phyloP scores from a whole-genome alignment of 1,140 invertebrate species.

The Pygmarrhopalites habei region DNA sequence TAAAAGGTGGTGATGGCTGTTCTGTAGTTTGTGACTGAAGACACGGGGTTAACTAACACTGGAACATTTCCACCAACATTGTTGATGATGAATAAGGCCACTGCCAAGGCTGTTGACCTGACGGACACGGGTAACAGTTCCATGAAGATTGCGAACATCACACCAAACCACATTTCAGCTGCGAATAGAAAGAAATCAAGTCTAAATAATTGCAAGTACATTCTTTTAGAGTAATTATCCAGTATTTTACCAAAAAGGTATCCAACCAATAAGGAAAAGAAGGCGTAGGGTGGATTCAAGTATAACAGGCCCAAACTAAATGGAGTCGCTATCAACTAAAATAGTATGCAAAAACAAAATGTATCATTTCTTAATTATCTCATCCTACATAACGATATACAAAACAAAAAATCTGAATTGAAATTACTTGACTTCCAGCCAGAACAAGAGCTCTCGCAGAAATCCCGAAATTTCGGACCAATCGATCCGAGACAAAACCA shows the following conservation, averaged over 20 bases:
- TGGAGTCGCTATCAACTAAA: slow-evolving; percentile 73
- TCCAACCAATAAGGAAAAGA: slow-evolving; percentile 73
- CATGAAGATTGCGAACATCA: slow-evolving; percentile 78
- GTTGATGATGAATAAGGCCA: slow-evolving; percentile 85
- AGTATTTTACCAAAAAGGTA: slow-evolving; percentile 80
- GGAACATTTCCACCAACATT: slow-evolving; percentile 87
- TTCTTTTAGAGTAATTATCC: slow-evolving; percentile 25
- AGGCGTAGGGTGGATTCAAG: slow-evolving; percentile 71
- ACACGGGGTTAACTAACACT: slow-evolving; percentile 74
- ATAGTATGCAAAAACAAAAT: no score
- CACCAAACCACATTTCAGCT: slow-evolving; percentile 91
- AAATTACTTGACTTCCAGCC: slow-evolving; percentile 59
- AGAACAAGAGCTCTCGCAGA: slow-evolving; percentile 74
- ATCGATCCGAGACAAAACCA: slow-evolving; percentile 78
- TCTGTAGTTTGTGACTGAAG: slow-evolving; percentile 68
- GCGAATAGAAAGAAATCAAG: slow-evolving; percentile 41
- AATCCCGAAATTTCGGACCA: slow-evolving; percentile 79
- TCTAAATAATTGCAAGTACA: neutral
- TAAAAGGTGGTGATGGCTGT: slow-evolving; percentile 78
- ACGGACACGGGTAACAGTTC: slow-evolving; percentile 74
- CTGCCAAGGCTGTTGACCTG: slow-evolving; percentile 71
- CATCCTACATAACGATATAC: no score
- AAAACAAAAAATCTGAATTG: slow-evolving; percentile 19
- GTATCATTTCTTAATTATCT: no score
- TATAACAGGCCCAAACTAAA: slow-evolving; percentile 82